Evolutionary conservation across 2,113 vertebrate genomes (phyloP), one percentile per base, ranked within the genome.

Genomic region (Mustela lutreola): DNA sequence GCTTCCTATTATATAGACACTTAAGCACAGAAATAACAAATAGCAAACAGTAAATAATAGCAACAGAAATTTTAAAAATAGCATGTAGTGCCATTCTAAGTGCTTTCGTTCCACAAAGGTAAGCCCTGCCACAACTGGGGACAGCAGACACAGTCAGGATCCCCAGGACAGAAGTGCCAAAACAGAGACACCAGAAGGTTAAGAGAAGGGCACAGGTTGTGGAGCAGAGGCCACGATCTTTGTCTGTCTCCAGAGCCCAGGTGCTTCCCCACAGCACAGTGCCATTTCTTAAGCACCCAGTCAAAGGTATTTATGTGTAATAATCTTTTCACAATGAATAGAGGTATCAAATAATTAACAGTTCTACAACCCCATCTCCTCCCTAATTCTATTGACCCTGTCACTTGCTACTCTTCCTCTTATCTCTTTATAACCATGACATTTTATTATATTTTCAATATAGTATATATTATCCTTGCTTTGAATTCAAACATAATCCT

Each of bases 401-500:
- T 24, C 14, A n/a, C 5, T 71, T 53, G 15, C 36, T n/a, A 82
- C 15, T 12, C 7, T 67, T 33, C 3, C 7, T 62, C 58, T 87
- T 73, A 16, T 58, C 94, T 85, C 58, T 94, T 48, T 67, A 48
- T 60, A 70, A 80, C 91, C 39, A 76, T 67, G 39, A 85, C 12
- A 53, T 81, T 94, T 80, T 65, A 75, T n/a, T 63, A 14, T 19
- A 45, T 53, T 85, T 92, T 33, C 58, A 91, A 80, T 50, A 50
- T 50, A 50, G 12, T 50, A 50, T 89, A 31, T 50, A 36, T 45
- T 92, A 50, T 76, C 75, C 39, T 89, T 6, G 24, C 18, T 31
- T 95, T 96, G 81, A 39, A 82, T 63, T 91, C 33, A 81, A 83
- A 75, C 28, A 56, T 84, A 63, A 83, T 39, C 4, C 39, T 70